A percentile compares a stretch with the other conserved stretches of the same genome.
Conservation (phyloP, 2,113 vertebrate genomes). For the Falco punctatus region DNA sequence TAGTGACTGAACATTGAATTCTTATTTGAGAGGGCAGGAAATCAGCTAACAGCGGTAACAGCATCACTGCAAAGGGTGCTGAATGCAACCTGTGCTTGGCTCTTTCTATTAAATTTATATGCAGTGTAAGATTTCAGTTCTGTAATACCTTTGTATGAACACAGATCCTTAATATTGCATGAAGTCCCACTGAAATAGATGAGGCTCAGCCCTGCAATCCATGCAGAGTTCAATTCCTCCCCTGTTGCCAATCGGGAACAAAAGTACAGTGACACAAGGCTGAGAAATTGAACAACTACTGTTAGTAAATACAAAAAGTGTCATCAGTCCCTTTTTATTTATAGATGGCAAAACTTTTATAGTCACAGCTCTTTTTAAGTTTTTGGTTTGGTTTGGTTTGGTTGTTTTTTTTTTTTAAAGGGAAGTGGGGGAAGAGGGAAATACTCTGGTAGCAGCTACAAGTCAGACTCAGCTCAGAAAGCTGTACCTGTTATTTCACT, state of each 20-base stretch:
- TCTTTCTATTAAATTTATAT: not conserved
- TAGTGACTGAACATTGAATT: not conserved
- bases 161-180: not conserved
- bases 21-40: not conserved
- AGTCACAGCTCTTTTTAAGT: not conserved
- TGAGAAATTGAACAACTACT: not conserved
- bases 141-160: not conserved
- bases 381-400: too few relatives aligned
- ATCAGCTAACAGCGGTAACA: not conserved
- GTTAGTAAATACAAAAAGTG: not conserved
- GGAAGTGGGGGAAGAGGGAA: not conserved
- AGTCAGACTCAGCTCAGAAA: not conserved
- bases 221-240: not conserved
- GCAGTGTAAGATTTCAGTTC: not conserved
- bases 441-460: not conserved
- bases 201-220: not conserved
- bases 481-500: not conserved
- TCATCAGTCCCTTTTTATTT: not conserved
- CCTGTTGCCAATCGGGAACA: not conserved
- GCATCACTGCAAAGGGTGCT: not conserved
- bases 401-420: not conserved
- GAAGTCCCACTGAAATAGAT: not conserved
- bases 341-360: not conserved
- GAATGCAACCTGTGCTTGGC: not conserved
- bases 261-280: not conserved